Conservation (phyloP, 2,888 invertebrate species). For the Acanthosoma haemorrhoidale region DNA sequence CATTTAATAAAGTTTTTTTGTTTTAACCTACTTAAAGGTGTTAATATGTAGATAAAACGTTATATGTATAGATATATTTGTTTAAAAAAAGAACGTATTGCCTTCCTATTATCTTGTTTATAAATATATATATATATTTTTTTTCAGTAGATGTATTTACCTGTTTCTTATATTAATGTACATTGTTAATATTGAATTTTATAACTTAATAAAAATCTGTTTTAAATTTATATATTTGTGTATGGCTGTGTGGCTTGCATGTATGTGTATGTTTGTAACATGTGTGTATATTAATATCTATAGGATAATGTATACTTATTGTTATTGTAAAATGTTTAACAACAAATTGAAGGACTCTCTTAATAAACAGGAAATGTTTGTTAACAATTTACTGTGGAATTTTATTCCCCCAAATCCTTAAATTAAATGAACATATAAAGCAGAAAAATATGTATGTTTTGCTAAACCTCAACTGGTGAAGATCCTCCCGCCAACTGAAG, state of each 20-base stretch:
- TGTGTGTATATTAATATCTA: background rate
- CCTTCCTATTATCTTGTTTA: conserved; percentile 12
- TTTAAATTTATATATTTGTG: conserved; percentile 8
- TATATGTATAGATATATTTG: conserved; percentile 8
- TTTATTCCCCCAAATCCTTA: too few relatives aligned
- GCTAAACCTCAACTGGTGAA: too few relatives aligned
- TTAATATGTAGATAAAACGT: conserved; percentile 8
- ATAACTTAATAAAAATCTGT: conserved; percentile 10
- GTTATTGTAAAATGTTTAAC: conserved; percentile 14
- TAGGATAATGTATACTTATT: conserved; percentile 7
- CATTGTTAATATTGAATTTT: conserved; percentile 14
- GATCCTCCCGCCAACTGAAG: too few relatives aligned
- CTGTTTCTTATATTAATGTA: conserved; percentile 10
- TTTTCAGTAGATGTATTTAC: conserved; percentile 3
- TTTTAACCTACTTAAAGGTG: background rate
- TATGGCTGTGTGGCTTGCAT: background rate
- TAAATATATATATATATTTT: conserved; percentile 5
- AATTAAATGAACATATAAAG: too few relatives aligned
- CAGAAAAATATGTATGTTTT: too few relatives aligned
- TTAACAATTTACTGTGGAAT: background rate
- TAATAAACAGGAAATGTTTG: conserved; percentile 8
- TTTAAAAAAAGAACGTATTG: background rate
- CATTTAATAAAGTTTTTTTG: background rate
- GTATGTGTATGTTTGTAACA: conserved; percentile 1
- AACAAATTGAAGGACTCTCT: conserved; percentile 9